A percentile compares a stretch with the other conserved stretches of the same genome.
Evolutionary conservation across 2,888 invertebrate genomes (phyloP).

Genomic region (Fabriciana adippe): DNA sequence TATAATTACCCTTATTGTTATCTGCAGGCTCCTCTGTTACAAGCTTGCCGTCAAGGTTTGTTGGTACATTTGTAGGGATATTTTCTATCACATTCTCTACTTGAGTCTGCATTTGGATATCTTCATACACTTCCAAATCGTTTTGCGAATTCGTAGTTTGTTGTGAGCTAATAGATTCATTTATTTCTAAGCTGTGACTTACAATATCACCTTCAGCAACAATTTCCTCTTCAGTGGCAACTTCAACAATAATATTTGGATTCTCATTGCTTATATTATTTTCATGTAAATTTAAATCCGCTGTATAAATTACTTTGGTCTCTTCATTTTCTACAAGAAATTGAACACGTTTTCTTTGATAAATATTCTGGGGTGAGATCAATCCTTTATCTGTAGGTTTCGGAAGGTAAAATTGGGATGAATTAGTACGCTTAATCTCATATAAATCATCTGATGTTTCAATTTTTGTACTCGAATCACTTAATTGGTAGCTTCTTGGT

Average conservation of each 20-base stretch:
- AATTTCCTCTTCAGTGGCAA: constrained; percentile 35
- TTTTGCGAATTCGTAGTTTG: constrained; percentile 52
- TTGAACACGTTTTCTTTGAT: constrained; percentile 86
- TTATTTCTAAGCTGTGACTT: constrained; percentile 58
- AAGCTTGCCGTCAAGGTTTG: constrained; percentile 14
- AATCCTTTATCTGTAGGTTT: constrained; percentile 73
- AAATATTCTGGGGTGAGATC: constrained; percentile 56
- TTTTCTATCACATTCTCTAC: constrained; percentile 34
- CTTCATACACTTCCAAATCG: constrained; percentile 49
- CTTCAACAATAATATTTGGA: constrained; percentile 38
- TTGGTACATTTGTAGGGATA: not conserved
- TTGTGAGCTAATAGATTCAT: constrained; percentile 6
- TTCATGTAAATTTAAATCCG: constrained; percentile 72
- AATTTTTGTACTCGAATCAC: constrained; percentile 54
- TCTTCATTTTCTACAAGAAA: constrained; percentile 86
- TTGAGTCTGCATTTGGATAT: constrained; percentile 38
- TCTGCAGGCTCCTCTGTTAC: constrained; percentile 50
- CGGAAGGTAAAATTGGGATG: constrained; percentile 85
- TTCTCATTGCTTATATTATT: constrained; percentile 50
- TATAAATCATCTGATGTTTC: constrained; percentile 59
- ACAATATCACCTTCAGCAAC: constrained; percentile 65
- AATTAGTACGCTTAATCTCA: constrained; percentile 62
- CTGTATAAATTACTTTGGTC: constrained; percentile 76
- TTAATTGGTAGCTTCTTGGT: constrained; percentile 70
- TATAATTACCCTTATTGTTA: constrained; percentile 29